Base-by-base conservation (phyloP, 2,797 vertebrate species). In the Myotis pilosus region DNA sequence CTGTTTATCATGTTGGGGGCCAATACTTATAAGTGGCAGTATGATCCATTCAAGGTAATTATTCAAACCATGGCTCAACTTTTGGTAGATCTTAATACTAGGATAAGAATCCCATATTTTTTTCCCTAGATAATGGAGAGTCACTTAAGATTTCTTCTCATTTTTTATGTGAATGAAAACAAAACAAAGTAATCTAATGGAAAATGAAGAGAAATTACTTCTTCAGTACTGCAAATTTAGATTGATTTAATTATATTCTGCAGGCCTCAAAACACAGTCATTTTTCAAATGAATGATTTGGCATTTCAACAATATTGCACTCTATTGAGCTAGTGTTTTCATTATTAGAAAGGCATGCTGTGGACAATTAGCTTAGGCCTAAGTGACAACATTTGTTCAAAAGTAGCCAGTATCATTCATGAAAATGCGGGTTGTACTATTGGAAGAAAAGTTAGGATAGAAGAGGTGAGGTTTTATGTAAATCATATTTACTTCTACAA, bases 141-240 rank as follows among this genome's bases (percentile, higher is more conserved):
- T 89, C 51, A 38, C 6, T 89, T 49, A 90, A 91, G 41, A 53
- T 64, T 62, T 79, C 19, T 81, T 62, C 8, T 79, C 44, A 28
- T 19, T 84, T 75, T 64, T 92, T 49, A 75, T 79, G 13, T 88
- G 57, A 91, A 81, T 92, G 38, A 93, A 95, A 92, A 51, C 20
- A 89, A 95, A 94, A 87, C 49, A 92, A 88, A 93, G 84, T 38
- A 91, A 95, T 6, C 53, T 89, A 76, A 84, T 93, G 38, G n/a
- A 84, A 96, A 92, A 89, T 44, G 66, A 87, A 55, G 47, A 96
- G 33, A 95, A 92, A 84, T 71, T 69, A 86, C 44, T 69, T 87
- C 80, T 84, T 71, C 6, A 36, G 13, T 72, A 38, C 17, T 82
- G 10, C 33, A 91, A 55, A 94, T 76, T 91, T 87, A 84, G 33